A percentile compares a stretch with the other conserved stretches of the same genome.
Evolutionary conservation across 1,140 invertebrate species (phyloP).

Genomic region (Formica selysi): DNA sequence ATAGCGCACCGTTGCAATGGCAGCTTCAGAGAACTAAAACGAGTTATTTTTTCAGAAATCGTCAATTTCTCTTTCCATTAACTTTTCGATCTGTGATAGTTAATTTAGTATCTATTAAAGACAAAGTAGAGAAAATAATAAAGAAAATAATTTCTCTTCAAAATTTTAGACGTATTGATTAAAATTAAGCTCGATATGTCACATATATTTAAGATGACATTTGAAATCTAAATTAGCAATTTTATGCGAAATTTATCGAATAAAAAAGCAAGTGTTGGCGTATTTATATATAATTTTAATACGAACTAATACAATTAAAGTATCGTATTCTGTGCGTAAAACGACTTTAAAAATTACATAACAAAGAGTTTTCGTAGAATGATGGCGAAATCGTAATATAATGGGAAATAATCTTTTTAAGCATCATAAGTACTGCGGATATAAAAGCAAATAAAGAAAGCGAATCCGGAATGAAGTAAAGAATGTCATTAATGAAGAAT

Average conservation of each 20-base stretch:
- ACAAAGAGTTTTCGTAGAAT: not conserved
- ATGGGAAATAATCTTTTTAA: constrained; percentile 17
- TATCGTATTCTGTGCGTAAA: not conserved
- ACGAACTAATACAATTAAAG: not conserved
- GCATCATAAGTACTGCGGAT: not conserved
- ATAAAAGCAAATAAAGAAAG: constrained; percentile 18
- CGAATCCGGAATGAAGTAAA: not conserved
- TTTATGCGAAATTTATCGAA: not conserved
- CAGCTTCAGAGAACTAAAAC: not conserved
- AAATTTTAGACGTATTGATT: not conserved
- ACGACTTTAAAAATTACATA: not conserved
- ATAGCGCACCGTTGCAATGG: not conserved
- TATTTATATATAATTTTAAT: not conserved
- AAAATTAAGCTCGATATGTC: not conserved
- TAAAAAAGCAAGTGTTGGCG: not conserved
- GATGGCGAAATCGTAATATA: not conserved
- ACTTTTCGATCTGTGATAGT: not conserved
- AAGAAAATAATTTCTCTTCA: not conserved
- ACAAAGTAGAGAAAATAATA: not conserved
- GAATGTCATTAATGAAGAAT: not conserved
- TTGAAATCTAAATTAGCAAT: not conserved
- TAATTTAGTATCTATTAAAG: not conserved
- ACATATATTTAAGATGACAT: not conserved
- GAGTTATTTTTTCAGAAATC: not conserved
- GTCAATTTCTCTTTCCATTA: not conserved